Evolutionary conservation across 2,888 invertebrate genomes (phyloP), one percentile per base, ranked within the genome.

Genomic region (Baronia brevicornis): DNA sequence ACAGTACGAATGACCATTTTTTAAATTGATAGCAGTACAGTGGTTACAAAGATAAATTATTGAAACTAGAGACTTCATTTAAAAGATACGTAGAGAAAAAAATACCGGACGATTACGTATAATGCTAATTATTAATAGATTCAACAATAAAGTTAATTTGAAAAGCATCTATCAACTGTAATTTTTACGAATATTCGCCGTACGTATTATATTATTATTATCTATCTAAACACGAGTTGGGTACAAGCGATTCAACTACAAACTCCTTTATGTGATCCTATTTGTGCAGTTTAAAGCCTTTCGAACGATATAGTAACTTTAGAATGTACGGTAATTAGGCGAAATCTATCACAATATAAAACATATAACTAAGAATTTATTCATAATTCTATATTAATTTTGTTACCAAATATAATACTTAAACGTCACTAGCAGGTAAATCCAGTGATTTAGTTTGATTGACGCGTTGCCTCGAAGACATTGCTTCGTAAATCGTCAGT

Each of bases 281-380:
- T 69, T 78, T 80, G 79, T 78, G 79, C 79, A 77, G 48, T 63
- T 72, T 73, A 73, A 73, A 77, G 70, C 70, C 61, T 45, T 67
- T 58, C 41, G 52, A 66, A 55, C 47, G 44, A 55, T 61, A 60
- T 51, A 62, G 37, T 56, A 61, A 53, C 42, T 57, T 64, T 57
- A 51, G 53, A 60, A 64, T 55, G 59, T 54, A 60, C 54, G 48
- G 24, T 28, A 22, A 11, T 73, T 73, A 79, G 72, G 74, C 74
- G 66, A 64, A 56, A 40, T 66, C 68, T 77, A 80, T 78, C 73
- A 77, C 77, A 73, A 69, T 51, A 54, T 57, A 65, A 61, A 54
- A 64, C 68, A 68, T 46, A 44, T 43, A 45, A 68, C 72, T 78
- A 61, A 58, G 60, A 54, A 60, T 59, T 57, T 60, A 51, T 27